Percentiles rank a stretch among this genome's conserved stretches.
These are phyloP conservation scores for Lepidocyrtoides sp. DNA, from an alignment of 2,888 invertebrate genomes.

Conservation along the genomic window DNA sequence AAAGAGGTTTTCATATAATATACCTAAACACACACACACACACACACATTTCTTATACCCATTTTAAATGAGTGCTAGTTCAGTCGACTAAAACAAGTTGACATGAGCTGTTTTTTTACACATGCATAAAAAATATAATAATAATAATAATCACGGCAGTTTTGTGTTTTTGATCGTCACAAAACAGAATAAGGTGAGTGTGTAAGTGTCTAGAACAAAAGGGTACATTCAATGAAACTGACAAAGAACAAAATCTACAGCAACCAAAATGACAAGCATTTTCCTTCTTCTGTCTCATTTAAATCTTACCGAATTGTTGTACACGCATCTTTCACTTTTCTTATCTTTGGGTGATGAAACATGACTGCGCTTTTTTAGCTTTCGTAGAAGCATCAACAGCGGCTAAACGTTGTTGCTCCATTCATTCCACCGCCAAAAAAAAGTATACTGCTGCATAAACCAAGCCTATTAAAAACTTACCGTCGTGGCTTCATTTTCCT, in stretches of 20 bases:
- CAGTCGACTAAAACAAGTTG: slow-evolving; percentile 42
- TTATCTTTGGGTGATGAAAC: not conserved
- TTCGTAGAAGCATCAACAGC: no score
- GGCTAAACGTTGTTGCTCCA: no score
- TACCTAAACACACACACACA: not conserved
- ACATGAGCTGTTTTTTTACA: slow-evolving; percentile 14
- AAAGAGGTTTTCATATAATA: not conserved
- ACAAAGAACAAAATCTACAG: not conserved
- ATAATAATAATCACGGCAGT: not conserved
- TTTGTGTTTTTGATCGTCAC: not conserved
- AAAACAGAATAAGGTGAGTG: slow-evolving; percentile 63
- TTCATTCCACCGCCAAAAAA: not conserved
- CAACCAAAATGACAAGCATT: not conserved
- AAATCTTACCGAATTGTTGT: not conserved
- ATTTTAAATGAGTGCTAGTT: no score
- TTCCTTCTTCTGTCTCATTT: slow-evolving; percentile 13
- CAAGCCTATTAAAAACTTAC: not conserved
- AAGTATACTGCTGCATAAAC: not conserved
- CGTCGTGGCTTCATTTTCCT: slow-evolving; percentile 18
- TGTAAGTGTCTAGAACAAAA: slow-evolving; percentile 56
- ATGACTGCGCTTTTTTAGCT: no score
- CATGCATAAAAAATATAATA: not conserved
- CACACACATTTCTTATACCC: not conserved
- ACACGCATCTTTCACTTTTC: no score
- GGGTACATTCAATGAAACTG: not conserved